Evolutionary conservation across 2,888 invertebrate species (phyloP), one percentile per base, ranked within the genome.

Genomic region (Acronicta psi): DNA sequence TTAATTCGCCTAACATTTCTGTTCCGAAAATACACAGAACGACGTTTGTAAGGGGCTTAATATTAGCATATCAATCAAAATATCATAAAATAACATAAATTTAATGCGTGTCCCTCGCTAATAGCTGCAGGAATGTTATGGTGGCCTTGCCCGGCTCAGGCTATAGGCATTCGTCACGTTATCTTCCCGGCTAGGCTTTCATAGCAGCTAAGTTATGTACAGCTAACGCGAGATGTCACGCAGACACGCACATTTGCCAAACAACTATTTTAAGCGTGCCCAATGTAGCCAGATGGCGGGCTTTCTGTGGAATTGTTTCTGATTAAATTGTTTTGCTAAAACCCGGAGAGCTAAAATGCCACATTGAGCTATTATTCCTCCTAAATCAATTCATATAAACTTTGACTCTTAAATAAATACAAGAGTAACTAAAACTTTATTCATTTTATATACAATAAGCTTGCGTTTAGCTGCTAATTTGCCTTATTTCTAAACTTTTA

Each of bases 121-220:
- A 72, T 64, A 57, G 57, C 18, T 55, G 51, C 40, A 58, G 57
- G 61, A 75, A 72, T 69, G 67, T 69, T 77, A 49, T 40, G 42
- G 34, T 46, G 46, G 69, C 82, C 81, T 83, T 82, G 81, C 49
- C 65, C 55, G 61, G 62, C 59, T 54, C 41, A 46, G 52, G 51
- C 79, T 75, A 86, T 82, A 81, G 82, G 74, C 73, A 75, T 71
- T 74, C 76, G 81, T 79, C 85, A 86, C 83, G 85, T 85, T 82
- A 86, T 84, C 81, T 82, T 75, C 73, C 63, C 55, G 57, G 60
- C 58, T 59, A 55, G 56, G 71, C 61, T 80, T 77, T 80, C 80
- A 78, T 78, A 82, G 64, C 62, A 50, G 61, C 66, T 65, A 65
- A 72, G 75, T 80, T 77, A 78, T 77, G 69, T 70, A 62, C 72